phyloP scores from a whole-genome alignment of 2,888 invertebrate species.

The Platyscelio sp. region DNA sequence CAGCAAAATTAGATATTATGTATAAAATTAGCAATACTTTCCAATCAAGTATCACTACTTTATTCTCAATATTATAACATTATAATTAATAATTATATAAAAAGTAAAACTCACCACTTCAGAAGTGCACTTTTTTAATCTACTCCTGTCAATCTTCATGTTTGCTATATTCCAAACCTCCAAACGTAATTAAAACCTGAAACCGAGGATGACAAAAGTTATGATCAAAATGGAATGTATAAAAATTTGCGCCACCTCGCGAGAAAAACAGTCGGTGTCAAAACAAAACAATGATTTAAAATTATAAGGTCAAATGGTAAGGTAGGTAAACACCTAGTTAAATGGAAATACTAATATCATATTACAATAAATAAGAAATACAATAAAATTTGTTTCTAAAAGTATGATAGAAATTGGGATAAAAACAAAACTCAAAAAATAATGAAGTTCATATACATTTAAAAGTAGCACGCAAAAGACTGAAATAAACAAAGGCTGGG shows the following conservation, averaged over 20 bases:
- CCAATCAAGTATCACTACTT: no score
- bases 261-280: conserved; percentile 5
- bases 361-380: no score
- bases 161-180: conserved; percentile 74
- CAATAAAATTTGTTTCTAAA: no score
- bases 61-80: no score
- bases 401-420: no score
- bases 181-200: conserved; percentile 77
- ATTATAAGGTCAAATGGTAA: conserved; percentile 33
- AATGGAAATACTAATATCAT: no score
- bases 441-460: no score
- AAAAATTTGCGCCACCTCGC: conserved; percentile 14
- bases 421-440: not conserved
- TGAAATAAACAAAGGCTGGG: conserved; percentile 30
- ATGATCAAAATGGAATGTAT: not conserved
- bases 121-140: conserved; percentile 93
- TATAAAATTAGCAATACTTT: no score
- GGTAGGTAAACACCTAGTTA: not conserved
- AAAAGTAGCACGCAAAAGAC: not conserved
- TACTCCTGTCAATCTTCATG: conserved; percentile 94
- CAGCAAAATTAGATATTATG: no score
- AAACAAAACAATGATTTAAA: conserved; percentile 19
- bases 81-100: no score
- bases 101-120: conserved; percentile 90
- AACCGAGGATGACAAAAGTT: no score